Percentiles rank a stretch among this genome's conserved stretches.
Conservation (phyloP, 2,113 vertebrate species). For the Scomber japonicus region DNA sequence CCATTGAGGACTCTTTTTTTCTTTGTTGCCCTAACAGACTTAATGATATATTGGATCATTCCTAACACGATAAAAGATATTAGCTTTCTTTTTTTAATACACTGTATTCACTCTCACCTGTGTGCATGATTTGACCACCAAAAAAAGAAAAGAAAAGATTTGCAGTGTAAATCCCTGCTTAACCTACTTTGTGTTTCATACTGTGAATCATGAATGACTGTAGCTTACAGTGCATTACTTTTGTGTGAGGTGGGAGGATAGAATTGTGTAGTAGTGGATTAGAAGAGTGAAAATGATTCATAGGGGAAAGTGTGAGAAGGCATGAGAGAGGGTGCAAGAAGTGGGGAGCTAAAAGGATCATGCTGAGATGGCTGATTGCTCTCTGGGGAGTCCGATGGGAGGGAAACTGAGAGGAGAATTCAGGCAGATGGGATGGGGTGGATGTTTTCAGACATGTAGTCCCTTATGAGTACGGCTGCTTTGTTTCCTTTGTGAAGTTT, state of each 20-base stretch:
- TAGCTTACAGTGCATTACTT: background rate
- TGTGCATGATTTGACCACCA: background rate
- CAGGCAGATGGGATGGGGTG: slow-evolving; percentile 64
- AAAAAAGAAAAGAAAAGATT: slow-evolving; percentile 16
- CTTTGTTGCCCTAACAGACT: background rate
- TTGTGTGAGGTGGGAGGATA: background rate
- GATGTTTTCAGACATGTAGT: slow-evolving; percentile 37
- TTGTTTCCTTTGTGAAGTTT: slow-evolving; percentile 54
- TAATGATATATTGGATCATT: background rate
- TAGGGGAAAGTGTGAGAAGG: background rate
- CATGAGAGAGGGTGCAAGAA: background rate
- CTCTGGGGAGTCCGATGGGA: slow-evolving; percentile 62
- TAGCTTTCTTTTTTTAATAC: background rate
- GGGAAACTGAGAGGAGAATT: slow-evolving; percentile 33
- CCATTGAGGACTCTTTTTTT: background rate
- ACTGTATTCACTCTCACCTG: background rate
- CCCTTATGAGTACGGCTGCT: slow-evolving; percentile 10
- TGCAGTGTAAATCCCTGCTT: slow-evolving; percentile 29
- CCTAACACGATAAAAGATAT: background rate
- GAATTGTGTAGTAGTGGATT: background rate
- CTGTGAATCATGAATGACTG: background rate
- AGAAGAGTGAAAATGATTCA: slow-evolving; percentile 7
- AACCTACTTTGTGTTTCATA: slow-evolving; percentile 22
- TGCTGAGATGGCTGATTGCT: slow-evolving; percentile 61
- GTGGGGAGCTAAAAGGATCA: slow-evolving; percentile 47